Evolutionary conservation across 1,140 invertebrate genomes (phyloP), one percentile per base, ranked within the genome.

Genomic region (Vanessa tameamea): DNA sequence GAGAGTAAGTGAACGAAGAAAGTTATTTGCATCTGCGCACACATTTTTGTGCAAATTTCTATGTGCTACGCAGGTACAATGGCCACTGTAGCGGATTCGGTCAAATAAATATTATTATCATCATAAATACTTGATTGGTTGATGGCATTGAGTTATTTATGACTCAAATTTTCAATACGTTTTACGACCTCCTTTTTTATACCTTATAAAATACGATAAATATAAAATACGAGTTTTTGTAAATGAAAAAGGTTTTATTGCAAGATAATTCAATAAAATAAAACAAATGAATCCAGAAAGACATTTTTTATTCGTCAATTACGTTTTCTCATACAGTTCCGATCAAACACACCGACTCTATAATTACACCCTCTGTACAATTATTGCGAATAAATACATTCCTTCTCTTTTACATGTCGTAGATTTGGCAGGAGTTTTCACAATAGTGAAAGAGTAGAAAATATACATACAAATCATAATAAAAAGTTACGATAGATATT

Each of bases 301-400:
- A 91, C 86, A 87, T 87, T 70, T 87, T 91, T 90, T 84, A 87
- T 89, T 90, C 76, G 65, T 89, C 85, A 86, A 83, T 82, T 82
- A 84, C 81, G 78, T 82, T 61, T 31, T 61, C 68, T 73, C 82
- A 82, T 83, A 88, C 84, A 84, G 79, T 79, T 72, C 84, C 78
- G 85, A 82, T 43, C 37, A 43, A 43, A 83, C 87, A 84, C 86
- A 88, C 81, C 79, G 70, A 85, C 78, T 69, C 68, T 74, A 75
- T 84, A 83, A 75, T 82, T 84, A 91, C 83, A 85, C 64, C 70
- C 70, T 73, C 82, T 91, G 89, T 90, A 91, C 89, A 90, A 64
- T 89, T 88, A 87, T 87, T 88, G 85, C 84, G 83, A 84, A 86
- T 90, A 90, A 87, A 85, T 88, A 87, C 83, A 89, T 89, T 87